Percentiles rank a stretch among this genome's conserved stretches.
These are phyloP conservation scores for Myotis findleyi DNA, from an alignment of 2,797 vertebrate genomes.

Conservation along the genomic window DNA sequence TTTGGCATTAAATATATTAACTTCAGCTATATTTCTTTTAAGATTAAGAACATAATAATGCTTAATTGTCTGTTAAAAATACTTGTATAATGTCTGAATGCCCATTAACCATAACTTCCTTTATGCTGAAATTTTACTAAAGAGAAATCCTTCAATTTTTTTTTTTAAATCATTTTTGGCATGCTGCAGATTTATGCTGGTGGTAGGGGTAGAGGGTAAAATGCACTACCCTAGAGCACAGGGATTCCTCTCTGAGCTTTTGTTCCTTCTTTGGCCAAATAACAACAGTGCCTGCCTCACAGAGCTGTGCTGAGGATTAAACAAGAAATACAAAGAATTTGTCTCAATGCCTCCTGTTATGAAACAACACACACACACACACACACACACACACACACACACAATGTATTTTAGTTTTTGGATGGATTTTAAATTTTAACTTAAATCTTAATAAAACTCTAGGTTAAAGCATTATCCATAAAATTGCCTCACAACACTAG, in stretches of 20 bases:
- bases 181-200: background rate
- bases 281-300: background rate
- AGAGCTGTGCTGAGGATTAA: background rate
- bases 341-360: background rate
- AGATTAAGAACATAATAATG: constrained; percentile 56
- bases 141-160: background rate
- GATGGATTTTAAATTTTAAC: background rate
- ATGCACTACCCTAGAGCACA: background rate
- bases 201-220: background rate
- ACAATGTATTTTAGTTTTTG: background rate
- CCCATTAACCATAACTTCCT: constrained; percentile 37
- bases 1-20: constrained; percentile 55
- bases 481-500: background rate
- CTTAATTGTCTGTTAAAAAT: constrained; percentile 62
- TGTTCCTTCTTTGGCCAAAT: background rate
- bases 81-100: background rate
- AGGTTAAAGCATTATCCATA: background rate
- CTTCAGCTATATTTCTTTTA: constrained; percentile 24
- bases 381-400: background rate
- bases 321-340: background rate
- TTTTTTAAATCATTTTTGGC: background rate
- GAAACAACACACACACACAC: background rate
- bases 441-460: constrained; percentile 47
- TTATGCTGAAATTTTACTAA: constrained; percentile 29
- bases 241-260: background rate